Percentiles rank a stretch among this genome's conserved stretches.
These are phyloP conservation scores for Penaeus japonicus DNA, from an alignment of 1,140 invertebrate genomes.

Conservation along the genomic window DNA sequence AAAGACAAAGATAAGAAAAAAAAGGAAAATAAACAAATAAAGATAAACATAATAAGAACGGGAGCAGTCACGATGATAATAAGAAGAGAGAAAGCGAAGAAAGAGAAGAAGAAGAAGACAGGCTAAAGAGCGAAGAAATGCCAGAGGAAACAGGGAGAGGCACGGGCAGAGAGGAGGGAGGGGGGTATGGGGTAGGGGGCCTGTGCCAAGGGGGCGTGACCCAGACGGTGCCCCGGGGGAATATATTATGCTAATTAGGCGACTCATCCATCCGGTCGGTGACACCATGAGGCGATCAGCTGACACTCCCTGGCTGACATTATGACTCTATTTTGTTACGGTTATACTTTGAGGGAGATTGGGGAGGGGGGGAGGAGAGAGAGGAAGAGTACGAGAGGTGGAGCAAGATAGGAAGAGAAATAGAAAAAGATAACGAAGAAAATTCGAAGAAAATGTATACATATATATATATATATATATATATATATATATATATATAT, in stretches of 20 bases:
- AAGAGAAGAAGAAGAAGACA: no score
- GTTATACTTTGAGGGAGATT: not conserved
- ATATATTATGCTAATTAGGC: conserved; percentile 53
- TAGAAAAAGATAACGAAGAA: not conserved
- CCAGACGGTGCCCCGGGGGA: not conserved
- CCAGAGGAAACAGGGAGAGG: not conserved
- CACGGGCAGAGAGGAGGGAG: not conserved
- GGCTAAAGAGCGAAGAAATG: no score
- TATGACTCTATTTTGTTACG: conserved; percentile 30
- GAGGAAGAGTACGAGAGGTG: not conserved
- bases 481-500: no score
- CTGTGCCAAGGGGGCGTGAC: not conserved
- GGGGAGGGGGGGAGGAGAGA: not conserved
- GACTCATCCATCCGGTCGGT: conserved; percentile 29
- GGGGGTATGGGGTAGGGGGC: not conserved
- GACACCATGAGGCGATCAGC: conserved; percentile 27
- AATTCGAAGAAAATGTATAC: no score
- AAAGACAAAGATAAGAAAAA: no score
- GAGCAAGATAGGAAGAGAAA: not conserved
- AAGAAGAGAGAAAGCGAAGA: no score
- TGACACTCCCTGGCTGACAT: conserved; percentile 19
- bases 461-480: no score
- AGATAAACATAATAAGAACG: no score
- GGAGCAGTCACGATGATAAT: no score
- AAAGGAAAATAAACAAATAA: no score